phyloP scores from a whole-genome alignment of 1,140 invertebrate species.

The Pissodes strobi region DNA sequence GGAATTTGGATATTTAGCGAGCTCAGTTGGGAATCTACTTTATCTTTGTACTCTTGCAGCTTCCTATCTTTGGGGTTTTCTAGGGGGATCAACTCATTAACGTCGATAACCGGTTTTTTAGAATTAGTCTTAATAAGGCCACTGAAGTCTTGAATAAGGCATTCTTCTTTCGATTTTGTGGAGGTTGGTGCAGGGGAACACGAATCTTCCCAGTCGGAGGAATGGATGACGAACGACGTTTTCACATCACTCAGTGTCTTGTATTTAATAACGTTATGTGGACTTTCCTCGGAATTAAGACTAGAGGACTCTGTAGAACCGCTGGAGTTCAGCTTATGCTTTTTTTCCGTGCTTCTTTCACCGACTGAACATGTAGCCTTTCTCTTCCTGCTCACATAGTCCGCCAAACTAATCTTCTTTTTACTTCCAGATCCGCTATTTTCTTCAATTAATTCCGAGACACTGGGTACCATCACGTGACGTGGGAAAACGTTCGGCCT shows the following conservation, averaged over 20 bases:
- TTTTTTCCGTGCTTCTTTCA: slow-evolving; percentile 1
- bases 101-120: slow-evolving; percentile 34
- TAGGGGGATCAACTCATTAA: slow-evolving; percentile 28
- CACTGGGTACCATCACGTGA: slow-evolving; percentile 17
- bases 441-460: slow-evolving; percentile 32
- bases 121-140: slow-evolving; percentile 34
- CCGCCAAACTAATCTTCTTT: slow-evolving; percentile 40
- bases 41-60: slow-evolving; percentile 44
- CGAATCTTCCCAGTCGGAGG: slow-evolving; percentile 42
- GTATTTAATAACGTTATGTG: too few relatives aligned
- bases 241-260: slow-evolving; percentile 4
- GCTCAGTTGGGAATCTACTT: slow-evolving; percentile 44
- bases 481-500: neutral
- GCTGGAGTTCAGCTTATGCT: neutral
- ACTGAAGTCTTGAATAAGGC: slow-evolving; percentile 33
- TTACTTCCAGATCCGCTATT: slow-evolving; percentile 22
- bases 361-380: slow-evolving; percentile 24
- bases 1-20: slow-evolving; percentile 47
- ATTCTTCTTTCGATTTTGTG: slow-evolving; percentile 9
- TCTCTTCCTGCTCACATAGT: slow-evolving; percentile 43
- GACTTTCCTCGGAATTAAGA: too few relatives aligned
- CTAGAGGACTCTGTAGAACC: neutral
- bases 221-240: slow-evolving; percentile 26
- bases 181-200: slow-evolving; percentile 25
- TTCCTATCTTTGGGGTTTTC: slow-evolving; percentile 30